Percentiles rank a stretch among this genome's conserved stretches.
phyloP scores from a whole-genome alignment of 2,888 invertebrate species.

The Melangyna quadrimaculata region DNA sequence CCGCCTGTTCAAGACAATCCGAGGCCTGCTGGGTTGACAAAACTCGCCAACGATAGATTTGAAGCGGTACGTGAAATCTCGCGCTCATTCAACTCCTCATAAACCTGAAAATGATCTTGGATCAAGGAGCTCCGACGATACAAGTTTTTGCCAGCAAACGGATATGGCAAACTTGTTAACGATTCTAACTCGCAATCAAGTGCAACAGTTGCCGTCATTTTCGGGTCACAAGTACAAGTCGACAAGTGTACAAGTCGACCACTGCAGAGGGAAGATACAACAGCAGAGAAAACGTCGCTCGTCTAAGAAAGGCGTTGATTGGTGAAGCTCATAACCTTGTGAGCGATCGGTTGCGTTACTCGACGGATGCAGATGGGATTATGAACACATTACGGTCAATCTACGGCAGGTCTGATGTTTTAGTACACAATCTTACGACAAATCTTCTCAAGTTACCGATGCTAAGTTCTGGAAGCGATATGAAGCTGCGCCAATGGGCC shows the following conservation, averaged over 20 bases:
- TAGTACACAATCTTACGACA: background rate
- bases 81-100: background rate
- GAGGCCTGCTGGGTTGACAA: background rate
- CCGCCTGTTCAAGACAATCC: background rate
- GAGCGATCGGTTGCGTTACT: conserved; percentile 20
- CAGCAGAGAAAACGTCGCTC: background rate
- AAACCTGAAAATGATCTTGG: background rate
- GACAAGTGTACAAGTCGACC: background rate
- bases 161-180: background rate
- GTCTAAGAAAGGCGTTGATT: background rate
- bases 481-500: too few species aligned
- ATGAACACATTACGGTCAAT: background rate
- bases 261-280: background rate
- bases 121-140: background rate
- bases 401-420: background rate
- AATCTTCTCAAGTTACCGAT: background rate
- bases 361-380: background rate
- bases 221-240: background rate
- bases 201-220: background rate
- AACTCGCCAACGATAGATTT: background rate
- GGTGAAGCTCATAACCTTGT: background rate
- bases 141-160: background rate
- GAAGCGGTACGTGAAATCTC: background rate
- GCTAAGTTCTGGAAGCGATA: too few species aligned
- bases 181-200: background rate